A percentile compares a stretch with the other conserved stretches of the same genome.
These are phyloP conservation scores for Antedon mediterranea DNA, from an alignment of 53 echinoderm and acorn worm species.

Conservation along the genomic window DNA sequence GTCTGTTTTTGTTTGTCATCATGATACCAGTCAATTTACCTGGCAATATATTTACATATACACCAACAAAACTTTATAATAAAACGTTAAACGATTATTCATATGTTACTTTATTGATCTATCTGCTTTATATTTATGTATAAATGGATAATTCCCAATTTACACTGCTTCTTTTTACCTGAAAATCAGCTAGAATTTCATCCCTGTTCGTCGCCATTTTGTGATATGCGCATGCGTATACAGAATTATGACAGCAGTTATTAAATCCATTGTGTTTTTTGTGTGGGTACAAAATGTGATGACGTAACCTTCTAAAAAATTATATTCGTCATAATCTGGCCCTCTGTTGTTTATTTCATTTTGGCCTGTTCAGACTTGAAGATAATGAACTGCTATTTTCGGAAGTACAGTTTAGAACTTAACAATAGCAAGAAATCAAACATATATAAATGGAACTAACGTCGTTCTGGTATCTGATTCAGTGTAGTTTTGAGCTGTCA, in stretches of 20 bases:
- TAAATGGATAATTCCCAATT: neutral
- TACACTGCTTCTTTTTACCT: constrained; percentile 28
- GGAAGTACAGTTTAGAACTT: neutral
- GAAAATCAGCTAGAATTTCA: constrained; percentile 80
- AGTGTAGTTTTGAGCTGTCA: too few species aligned
- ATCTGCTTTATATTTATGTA: neutral
- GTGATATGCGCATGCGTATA: constrained; percentile 34
- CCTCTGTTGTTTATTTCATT: neutral
- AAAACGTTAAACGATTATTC: neutral
- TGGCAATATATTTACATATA: neutral
- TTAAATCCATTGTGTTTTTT: neutral
- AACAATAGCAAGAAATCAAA: neutral
- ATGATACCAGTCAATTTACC: neutral
- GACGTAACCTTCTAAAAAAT: neutral
- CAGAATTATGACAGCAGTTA: neutral
- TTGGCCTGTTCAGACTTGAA: neutral
- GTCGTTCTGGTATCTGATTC: too few species aligned
- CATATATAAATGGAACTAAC: neutral
- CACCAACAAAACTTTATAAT: neutral
- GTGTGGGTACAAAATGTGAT: neutral
- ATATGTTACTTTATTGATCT: neutral
- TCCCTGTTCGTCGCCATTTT: constrained; percentile 97
- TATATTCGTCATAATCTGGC: neutral
- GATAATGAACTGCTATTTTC: neutral
- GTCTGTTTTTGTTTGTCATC: constrained; percentile 1